These are phyloP conservation scores for Microtus californicus DNA, from an alignment of 2,797 vertebrate species.

Conservation along the genomic window DNA sequence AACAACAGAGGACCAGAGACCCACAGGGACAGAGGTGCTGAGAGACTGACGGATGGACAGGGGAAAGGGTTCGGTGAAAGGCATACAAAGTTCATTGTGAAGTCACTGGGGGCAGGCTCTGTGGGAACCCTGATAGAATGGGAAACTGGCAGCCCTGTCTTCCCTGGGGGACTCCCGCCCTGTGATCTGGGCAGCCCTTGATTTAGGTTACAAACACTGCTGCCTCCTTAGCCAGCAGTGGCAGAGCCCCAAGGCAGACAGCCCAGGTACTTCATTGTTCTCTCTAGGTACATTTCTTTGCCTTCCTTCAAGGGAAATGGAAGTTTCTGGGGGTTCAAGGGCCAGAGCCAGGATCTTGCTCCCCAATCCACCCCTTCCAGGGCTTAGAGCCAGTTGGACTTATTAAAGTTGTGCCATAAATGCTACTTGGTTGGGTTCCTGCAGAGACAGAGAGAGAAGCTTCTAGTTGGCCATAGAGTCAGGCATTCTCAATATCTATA, in stretches of 20 bases:
- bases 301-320: not conserved
- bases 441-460: not conserved
- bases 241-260: not conserved
- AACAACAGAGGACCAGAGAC: constrained; percentile 78
- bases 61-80: constrained; percentile 51
- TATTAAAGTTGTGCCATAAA: not conserved
- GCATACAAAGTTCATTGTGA: constrained; percentile 49
- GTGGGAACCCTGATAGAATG: constrained; percentile 63
- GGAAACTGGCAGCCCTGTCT: constrained; percentile 55
- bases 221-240: constrained; percentile 1
- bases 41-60: constrained; percentile 75
- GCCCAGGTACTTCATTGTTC: not conserved
- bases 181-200: not conserved
- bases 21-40: constrained; percentile 71
- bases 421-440: not conserved
- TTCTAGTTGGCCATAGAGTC: not conserved
- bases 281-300: constrained; percentile 9
- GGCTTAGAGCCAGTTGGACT: not conserved
- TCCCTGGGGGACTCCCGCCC: not conserved
- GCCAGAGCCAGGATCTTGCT: not conserved
- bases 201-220: constrained; percentile 12
- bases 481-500: not conserved
- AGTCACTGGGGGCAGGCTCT: not conserved
- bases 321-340: not conserved
- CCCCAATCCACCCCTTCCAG: not conserved